Evolutionary conservation across 2,888 invertebrate genomes (phyloP).

Genomic region (Dascillus cervinus): DNA sequence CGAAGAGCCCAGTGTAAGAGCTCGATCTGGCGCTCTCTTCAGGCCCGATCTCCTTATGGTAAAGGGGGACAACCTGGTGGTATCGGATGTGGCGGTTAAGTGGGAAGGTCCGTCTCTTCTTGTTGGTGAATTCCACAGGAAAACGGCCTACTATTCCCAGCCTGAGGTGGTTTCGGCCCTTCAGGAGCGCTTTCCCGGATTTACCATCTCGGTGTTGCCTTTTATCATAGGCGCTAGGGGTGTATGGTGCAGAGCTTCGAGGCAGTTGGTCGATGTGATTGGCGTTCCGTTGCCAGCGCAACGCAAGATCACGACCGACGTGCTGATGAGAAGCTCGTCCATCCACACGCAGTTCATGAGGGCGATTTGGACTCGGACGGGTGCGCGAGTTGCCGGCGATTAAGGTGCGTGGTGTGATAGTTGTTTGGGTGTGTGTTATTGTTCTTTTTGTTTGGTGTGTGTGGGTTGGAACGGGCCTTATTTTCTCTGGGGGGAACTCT

Average conservation of each 20-base stretch:
- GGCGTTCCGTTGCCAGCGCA: no score
- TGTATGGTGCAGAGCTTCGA: conserved; percentile 11
- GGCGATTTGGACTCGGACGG: no score
- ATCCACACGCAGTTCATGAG: no score
- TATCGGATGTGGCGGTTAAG: not conserved
- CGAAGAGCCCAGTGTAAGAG: not conserved
- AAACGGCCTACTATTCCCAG: conserved; percentile 1
- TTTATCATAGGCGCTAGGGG: conserved; percentile 16
- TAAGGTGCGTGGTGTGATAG: no score
- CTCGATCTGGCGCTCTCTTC: not conserved
- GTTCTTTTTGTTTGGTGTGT: no score
- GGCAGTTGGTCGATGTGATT: no score
- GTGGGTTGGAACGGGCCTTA: no score
- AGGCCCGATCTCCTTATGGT: not conserved
- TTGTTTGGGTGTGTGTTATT: no score
- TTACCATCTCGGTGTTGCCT: conserved; percentile 3
- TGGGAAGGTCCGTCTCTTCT: not conserved
- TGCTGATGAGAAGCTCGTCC: no score
- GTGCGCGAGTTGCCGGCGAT: no score
- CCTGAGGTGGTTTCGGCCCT: conserved; percentile 2
- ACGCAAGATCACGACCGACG: no score
- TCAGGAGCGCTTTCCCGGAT: conserved; percentile 1
- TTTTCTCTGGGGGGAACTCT: no score
- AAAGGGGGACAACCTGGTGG: not conserved
- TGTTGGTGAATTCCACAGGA: conserved; percentile 6